A percentile compares a stretch with the other conserved stretches of the same genome.
Conservation (phyloP, 2,797 vertebrate genomes). For the Spinus pinus region DNA sequence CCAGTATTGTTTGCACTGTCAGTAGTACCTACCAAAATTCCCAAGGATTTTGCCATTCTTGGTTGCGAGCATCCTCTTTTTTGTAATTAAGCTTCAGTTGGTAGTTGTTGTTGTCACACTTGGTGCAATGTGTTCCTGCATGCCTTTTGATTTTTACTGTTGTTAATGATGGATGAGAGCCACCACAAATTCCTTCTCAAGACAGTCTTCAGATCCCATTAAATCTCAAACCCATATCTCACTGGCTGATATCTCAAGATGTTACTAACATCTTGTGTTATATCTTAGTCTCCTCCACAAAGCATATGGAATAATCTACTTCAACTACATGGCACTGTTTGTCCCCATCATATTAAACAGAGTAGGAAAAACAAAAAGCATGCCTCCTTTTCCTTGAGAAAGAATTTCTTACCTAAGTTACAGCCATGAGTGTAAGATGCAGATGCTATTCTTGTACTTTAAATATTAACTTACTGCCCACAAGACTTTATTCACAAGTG, state of each 20-base stretch:
- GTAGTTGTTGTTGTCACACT: background rate
- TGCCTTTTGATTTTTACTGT: background rate
- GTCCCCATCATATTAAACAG: background rate
- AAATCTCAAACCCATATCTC: background rate
- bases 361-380: background rate
- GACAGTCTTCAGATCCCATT: background rate
- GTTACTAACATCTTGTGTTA: background rate
- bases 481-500: background rate
- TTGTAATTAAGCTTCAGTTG: background rate
- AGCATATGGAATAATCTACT: background rate
- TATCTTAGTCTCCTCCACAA: background rate
- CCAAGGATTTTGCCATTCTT: background rate
- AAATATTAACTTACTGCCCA: background rate
- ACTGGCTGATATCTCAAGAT: background rate
- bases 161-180: background rate
- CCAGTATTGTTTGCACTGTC: background rate
- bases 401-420: background rate
- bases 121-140: background rate
- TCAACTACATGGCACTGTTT: background rate
- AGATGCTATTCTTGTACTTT: rapidly evolving
- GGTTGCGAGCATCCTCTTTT: background rate
- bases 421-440: background rate
- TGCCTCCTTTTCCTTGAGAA: background rate
- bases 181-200: background rate
- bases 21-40: background rate